Evolutionary conservation across 2,797 vertebrate species (phyloP).

Genomic region (Erithacus rubecula): DNA sequence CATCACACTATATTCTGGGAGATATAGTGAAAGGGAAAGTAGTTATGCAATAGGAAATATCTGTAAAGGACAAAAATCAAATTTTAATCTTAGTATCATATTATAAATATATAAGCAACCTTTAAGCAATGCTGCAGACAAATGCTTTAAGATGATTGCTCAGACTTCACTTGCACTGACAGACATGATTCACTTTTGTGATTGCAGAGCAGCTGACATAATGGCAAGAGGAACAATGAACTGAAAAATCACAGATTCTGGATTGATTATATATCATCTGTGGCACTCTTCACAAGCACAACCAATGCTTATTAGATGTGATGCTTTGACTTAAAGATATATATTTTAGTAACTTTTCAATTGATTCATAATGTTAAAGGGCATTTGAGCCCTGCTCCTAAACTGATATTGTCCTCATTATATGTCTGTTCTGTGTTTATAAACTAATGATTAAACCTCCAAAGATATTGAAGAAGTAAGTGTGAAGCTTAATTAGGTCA

Average conservation of each 20-base stretch:
- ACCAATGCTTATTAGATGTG: not conserved
- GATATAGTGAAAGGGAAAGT: not conserved
- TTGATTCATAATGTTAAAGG: not conserved
- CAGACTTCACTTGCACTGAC: not conserved
- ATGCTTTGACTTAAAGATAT: not conserved
- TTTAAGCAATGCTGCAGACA: not conserved
- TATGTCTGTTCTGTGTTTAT: not conserved
- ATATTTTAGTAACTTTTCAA: not conserved
- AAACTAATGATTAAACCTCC: not conserved
- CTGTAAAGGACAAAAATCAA: not conserved
- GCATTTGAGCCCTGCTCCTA: not conserved
- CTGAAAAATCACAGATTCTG: not conserved
- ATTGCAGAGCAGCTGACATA: not conserved
- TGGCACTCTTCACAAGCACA: not conserved
- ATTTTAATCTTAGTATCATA: not conserved
- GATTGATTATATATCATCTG: not conserved
- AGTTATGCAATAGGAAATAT: not conserved
- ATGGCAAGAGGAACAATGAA: not conserved
- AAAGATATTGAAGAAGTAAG: not conserved
- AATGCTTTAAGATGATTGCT: not conserved
- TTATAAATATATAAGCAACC: not conserved
- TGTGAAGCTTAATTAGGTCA: not conserved
- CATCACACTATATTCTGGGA: not conserved
- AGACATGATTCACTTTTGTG: not conserved
- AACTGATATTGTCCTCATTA: not conserved